Evolutionary conservation across 2,888 invertebrate genomes (phyloP), one percentile per base, ranked within the genome.

Genomic region (Mythimna vitellina): DNA sequence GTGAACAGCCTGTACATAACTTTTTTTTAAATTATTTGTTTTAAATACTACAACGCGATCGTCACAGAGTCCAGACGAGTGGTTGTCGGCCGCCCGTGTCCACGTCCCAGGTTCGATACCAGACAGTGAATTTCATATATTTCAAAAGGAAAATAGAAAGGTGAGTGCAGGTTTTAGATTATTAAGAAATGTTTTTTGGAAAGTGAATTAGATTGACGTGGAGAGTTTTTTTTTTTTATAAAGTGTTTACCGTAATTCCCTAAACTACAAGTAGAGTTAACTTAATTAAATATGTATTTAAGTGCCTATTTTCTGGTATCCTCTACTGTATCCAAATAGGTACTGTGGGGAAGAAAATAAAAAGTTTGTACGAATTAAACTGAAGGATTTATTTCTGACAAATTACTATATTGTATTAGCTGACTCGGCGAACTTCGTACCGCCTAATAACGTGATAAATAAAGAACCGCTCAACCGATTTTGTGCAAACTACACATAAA

Each of bases 21-120:
- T 86, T 70, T 89, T 46, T 94, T 93, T 93, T 92, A 76, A 87
- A 92, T 89, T 87, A 82, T 84, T 73, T 84, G 87, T 94, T 92
- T 93, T 94, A 94, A 92, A 95, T 93, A 92, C 89, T 87, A 82
- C 84, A 87, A 72, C 71, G 67, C 70, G 64, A 51, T 57, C 46
- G 73, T 75, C 65, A 56, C 65, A 29, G 20, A 65, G 79, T 70
- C 85, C 94, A 95, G 91, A 93, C 91, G 92, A 85, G 81, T 76
- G 86, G 91, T 90, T 91, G 90, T 88, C 84, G 86, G 88, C 89
- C 73, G 91, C 90, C 91, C 88, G 94, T 92, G 91, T 88, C 89
- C 89, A 90, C 90, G 89, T 86, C 76, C 85, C 79, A 77, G 78
- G 86, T 89, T 89, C 82, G 60, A 66, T 72, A 46, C 62, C 66